phyloP scores from a whole-genome alignment of 2,797 vertebrate species.

The Argyrosomus regius region DNA sequence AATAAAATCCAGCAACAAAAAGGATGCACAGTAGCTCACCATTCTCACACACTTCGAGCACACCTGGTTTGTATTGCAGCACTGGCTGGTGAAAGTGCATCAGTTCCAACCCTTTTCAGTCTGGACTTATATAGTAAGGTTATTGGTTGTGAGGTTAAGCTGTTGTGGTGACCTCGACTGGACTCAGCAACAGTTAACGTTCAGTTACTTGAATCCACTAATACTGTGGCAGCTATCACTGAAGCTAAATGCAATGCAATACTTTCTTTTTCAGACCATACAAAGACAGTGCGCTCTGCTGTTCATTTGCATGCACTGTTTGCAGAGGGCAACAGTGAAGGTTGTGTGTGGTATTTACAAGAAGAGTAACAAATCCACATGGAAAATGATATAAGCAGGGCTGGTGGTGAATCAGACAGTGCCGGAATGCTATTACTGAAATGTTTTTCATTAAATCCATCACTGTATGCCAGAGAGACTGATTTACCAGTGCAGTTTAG shows the following conservation, averaged over 20 bases:
- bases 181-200: background rate
- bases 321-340: background rate
- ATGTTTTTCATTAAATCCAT: constrained; percentile 46
- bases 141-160: background rate
- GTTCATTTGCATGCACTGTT: constrained; percentile 47
- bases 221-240: background rate
- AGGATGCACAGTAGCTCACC: background rate
- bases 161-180: background rate
- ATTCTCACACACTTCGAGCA: background rate
- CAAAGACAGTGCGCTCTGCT: constrained; percentile 55
- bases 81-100: background rate
- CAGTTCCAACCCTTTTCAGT: background rate
- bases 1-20: background rate
- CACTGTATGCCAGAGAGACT: constrained; percentile 18
- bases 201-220: background rate
- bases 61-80: background rate
- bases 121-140: background rate
- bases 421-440: constrained; percentile 18
- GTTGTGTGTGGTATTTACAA: constrained; percentile 42
- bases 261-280: constrained; percentile 8
- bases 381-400: constrained; percentile 18
- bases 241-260: background rate
- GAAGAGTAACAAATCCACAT: constrained; percentile 42
- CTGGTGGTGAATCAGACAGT: constrained; percentile 36
- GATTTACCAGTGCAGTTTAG: constrained; percentile 29